Percentiles rank a stretch among this genome's conserved stretches.
Evolutionary conservation across 2,797 vertebrate genomes (phyloP).

Genomic region (Rhadinocentrus ornatus): DNA sequence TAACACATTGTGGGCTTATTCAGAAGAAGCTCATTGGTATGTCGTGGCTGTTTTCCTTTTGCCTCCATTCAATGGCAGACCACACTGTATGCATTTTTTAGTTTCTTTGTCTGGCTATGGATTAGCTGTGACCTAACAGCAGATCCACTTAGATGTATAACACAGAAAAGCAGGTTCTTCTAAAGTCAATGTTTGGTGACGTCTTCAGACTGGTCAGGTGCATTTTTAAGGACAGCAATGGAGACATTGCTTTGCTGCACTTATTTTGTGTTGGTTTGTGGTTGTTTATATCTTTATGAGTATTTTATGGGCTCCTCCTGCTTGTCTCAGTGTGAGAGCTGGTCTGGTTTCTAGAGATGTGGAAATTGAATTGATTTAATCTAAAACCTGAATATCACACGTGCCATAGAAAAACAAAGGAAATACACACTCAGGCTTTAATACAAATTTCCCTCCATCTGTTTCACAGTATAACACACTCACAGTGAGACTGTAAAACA

Average conservation of each 20-base stretch:
- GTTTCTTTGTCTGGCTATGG: conserved; percentile 73
- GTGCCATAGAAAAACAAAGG: conserved; percentile 1
- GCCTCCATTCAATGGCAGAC: conserved; percentile 50
- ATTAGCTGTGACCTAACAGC: conserved; percentile 78
- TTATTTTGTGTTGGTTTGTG: conserved; percentile 14
- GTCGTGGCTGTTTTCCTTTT: conserved; percentile 44
- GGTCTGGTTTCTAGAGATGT: conserved; percentile 15
- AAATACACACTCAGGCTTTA: conserved; percentile 18
- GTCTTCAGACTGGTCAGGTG: conserved; percentile 48
- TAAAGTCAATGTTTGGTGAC: conserved; percentile 51
- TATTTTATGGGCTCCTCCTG: conserved; percentile 28
- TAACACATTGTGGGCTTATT: conserved; percentile 54
- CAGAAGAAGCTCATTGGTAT: conserved; percentile 70
- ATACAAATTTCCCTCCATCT: conserved; percentile 40
- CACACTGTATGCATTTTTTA: conserved; percentile 57
- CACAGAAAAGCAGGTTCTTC: conserved; percentile 60
- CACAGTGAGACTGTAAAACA: conserved; percentile 29
- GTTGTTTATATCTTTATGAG: conserved; percentile 9
- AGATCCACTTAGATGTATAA: conserved; percentile 75
- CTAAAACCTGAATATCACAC: conserved; percentile 12
- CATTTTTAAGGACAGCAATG: conserved; percentile 44
- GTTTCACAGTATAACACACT: conserved; percentile 45
- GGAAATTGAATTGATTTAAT: conserved; percentile 33
- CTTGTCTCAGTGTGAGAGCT: conserved; percentile 1
- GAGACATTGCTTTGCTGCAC: conserved; percentile 3